Evolutionary conservation across 2,113 vertebrate species (phyloP).

Genomic region (Thermophis baileyi): DNA sequence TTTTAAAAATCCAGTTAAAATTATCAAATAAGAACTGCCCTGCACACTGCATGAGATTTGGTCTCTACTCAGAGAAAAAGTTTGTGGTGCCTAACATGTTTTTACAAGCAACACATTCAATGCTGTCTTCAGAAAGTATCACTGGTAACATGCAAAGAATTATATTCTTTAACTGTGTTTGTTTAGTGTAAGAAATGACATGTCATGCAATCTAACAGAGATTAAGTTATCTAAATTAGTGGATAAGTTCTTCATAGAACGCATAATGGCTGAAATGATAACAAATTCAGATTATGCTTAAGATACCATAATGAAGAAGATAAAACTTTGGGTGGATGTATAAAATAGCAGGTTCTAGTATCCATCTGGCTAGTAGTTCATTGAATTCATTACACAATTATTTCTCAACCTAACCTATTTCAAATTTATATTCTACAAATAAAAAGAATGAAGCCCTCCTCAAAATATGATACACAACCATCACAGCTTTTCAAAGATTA

Average conservation of each 20-base stretch:
- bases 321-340: neutral
- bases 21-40: neutral
- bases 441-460: neutral
- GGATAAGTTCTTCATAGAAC: neutral
- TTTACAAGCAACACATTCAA: neutral
- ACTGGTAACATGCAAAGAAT: neutral
- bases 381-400: neutral
- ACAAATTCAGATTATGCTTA: neutral
- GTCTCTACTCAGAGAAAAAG: neutral
- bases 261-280: neutral
- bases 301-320: neutral
- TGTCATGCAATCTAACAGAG: neutral
- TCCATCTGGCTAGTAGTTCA: too few relatives aligned
- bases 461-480: neutral
- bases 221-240: neutral
- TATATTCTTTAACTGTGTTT: neutral
- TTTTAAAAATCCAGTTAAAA: neutral
- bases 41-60: neutral
- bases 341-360: neutral
- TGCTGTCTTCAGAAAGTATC: neutral
- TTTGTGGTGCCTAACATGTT: neutral
- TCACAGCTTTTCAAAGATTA: neutral
- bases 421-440: neutral
- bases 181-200: neutral
- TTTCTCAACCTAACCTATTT: neutral